phyloP scores from a whole-genome alignment of 1,140 invertebrate genomes.

The Drosophila sp. region DNA sequence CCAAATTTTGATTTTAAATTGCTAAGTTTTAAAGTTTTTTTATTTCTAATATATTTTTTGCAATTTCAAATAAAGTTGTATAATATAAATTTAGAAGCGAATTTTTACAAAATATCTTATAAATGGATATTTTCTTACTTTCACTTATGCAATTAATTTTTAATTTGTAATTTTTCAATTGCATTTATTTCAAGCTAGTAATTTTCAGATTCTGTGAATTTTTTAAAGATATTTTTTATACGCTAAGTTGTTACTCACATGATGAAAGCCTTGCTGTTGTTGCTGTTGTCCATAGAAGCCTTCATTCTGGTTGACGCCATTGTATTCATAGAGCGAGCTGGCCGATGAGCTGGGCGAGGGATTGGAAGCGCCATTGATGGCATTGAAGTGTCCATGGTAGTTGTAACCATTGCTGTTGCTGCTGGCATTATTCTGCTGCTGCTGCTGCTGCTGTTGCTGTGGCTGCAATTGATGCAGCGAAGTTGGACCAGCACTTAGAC shows the following conservation, averaged over 20 bases:
- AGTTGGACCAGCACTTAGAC: slow-evolving; percentile 48
- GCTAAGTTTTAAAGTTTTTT: no score
- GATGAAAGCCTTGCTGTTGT: slow-evolving; percentile 66
- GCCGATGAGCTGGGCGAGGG: slow-evolving; percentile 73
- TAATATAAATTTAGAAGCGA: no score
- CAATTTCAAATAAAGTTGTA: no score
- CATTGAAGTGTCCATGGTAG: slow-evolving; percentile 77
- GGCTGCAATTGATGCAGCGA: slow-evolving; percentile 59
- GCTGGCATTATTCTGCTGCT: slow-evolving; percentile 22
- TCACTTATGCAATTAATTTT: no score
- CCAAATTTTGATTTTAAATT: no score
- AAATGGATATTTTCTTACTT: no score
- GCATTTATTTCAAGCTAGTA: no score
- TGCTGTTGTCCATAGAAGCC: slow-evolving; percentile 66
- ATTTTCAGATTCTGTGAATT: no score
- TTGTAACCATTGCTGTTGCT: slow-evolving; percentile 64
- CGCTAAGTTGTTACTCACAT: slow-evolving; percentile 55
- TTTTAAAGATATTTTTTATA: no score
- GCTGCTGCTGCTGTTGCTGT: slow-evolving; percentile 31
- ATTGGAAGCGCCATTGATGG: slow-evolving; percentile 70
- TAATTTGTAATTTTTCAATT: no score
- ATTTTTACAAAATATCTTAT: no score
- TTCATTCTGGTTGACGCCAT: slow-evolving; percentile 50
- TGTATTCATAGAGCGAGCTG: slow-evolving; percentile 74
- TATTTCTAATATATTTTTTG: no score